Conservation (phyloP, 23 tunicate species). For the Trididemnum nubilum region DNA sequence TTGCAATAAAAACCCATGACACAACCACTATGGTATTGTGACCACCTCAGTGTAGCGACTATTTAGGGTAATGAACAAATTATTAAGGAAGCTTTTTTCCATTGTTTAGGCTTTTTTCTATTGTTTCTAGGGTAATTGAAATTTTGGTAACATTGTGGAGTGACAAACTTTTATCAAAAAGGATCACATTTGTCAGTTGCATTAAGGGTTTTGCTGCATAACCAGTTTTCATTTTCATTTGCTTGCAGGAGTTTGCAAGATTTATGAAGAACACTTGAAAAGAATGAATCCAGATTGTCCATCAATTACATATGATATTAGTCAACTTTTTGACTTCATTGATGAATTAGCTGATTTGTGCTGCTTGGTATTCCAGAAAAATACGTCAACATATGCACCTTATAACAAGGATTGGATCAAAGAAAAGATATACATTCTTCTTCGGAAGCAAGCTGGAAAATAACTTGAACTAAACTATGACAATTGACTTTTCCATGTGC, state of each 20-base stretch:
- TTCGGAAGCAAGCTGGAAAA: conserved; percentile 92
- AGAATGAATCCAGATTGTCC: conserved; percentile 82
- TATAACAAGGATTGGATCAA: conserved; percentile 96
- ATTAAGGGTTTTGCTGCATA: no score
- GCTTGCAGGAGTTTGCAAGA: conserved; percentile 89
- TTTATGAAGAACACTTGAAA: conserved; percentile 93
- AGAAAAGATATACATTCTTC: conserved; percentile 90
- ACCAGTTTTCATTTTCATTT: background rate
- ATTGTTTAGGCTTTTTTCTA: no score
- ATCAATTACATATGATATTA: conserved; percentile 89
- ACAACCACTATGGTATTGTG: no score
- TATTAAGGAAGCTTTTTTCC: no score
- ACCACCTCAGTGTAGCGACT: no score
- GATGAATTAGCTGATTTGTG: conserved; percentile 88
- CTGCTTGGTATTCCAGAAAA: conserved; percentile 81
- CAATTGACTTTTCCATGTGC: no score
- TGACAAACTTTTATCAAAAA: no score
- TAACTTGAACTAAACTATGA: background rate
- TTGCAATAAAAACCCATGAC: no score
- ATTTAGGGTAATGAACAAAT: no score
- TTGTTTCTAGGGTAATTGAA: no score
- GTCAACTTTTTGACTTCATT: conserved; percentile 92
- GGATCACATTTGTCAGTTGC: no score
- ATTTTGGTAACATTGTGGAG: no score
- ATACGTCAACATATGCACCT: conserved; percentile 78